Evolutionary conservation across 2,888 invertebrate species (phyloP).

Genomic region (Syrista parreyssii): DNA sequence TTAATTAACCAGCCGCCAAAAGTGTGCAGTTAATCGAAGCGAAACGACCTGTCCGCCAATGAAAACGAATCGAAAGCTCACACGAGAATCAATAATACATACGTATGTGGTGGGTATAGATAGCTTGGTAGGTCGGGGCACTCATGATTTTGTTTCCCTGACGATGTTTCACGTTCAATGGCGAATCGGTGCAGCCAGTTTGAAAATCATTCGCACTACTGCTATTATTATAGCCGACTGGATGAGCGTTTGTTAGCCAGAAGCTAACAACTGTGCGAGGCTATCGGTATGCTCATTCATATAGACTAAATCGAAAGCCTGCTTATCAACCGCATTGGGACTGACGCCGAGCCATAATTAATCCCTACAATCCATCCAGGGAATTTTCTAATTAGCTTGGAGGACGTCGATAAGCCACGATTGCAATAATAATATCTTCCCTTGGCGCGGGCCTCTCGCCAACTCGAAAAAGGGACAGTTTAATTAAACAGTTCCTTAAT

Average conservation of each 20-base stretch:
- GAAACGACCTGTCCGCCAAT: conserved; percentile 28
- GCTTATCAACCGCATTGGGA: neutral
- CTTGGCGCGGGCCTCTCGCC: conserved; percentile 1
- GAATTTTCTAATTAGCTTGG: conserved; percentile 3
- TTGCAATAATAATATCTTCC: conserved; percentile 22
- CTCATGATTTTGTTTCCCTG: neutral
- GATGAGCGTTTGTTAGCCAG: neutral
- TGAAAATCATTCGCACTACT: neutral
- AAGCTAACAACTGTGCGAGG: neutral
- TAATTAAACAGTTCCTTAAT: conserved; percentile 40
- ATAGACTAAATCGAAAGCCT: neutral
- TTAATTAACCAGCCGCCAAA: conserved; percentile 34
- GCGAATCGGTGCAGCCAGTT: neutral
- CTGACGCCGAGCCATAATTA: neutral
- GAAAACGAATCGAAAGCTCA: conserved; percentile 29
- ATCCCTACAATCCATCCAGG: neutral
- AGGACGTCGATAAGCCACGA: neutral
- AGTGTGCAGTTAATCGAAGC: conserved; percentile 30
- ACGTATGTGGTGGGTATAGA: neutral
- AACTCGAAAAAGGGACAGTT: conserved; percentile 22
- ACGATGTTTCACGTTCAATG: neutral
- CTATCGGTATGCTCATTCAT: neutral
- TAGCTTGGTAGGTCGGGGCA: neutral
- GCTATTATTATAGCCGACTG: neutral
- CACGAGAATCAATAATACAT: conserved; percentile 26